Evolutionary conservation across 2,888 invertebrate species (phyloP).

Genomic region (Agriotes lineatus): DNA sequence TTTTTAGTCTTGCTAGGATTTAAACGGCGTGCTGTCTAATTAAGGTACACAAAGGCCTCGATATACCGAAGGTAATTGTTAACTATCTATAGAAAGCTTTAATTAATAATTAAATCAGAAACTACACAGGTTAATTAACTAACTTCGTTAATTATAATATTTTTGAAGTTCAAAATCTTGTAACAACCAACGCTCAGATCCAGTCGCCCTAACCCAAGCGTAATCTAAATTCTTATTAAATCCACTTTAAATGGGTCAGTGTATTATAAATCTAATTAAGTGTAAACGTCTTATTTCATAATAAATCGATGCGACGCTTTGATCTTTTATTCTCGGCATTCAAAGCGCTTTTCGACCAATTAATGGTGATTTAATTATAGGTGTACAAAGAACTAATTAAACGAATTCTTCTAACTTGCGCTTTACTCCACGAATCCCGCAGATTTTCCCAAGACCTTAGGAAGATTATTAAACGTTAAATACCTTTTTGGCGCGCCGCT

Average conservation of each 20-base stretch:
- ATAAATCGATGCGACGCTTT: constrained; percentile 38
- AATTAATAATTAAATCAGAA: constrained; percentile 63
- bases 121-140: constrained; percentile 60
- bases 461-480: neutral
- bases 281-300: constrained; percentile 34
- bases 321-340: constrained; percentile 36
- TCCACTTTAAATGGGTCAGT: constrained; percentile 26
- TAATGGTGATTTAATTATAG: constrained; percentile 42
- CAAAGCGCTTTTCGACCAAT: constrained; percentile 33
- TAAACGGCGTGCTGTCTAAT: constrained; percentile 59
- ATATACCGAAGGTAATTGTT: constrained; percentile 62
- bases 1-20: constrained; percentile 61
- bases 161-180: constrained; percentile 39
- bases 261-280: constrained; percentile 30
- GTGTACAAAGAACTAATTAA: constrained; percentile 45
- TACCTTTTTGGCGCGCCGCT: too few relatives aligned
- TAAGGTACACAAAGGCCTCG: constrained; percentile 60
- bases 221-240: constrained; percentile 32
- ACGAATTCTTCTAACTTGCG: constrained; percentile 41
- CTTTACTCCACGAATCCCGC: constrained; percentile 22
- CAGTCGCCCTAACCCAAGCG: constrained; percentile 23
- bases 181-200: constrained; percentile 16
- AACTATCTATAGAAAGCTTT: constrained; percentile 62
- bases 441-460: constrained; percentile 27
- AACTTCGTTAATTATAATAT: constrained; percentile 56